A percentile compares a stretch with the other conserved stretches of the same genome.
Conservation (phyloP, 2,888 invertebrate genomes). For the Ectobius pallidus region DNA sequence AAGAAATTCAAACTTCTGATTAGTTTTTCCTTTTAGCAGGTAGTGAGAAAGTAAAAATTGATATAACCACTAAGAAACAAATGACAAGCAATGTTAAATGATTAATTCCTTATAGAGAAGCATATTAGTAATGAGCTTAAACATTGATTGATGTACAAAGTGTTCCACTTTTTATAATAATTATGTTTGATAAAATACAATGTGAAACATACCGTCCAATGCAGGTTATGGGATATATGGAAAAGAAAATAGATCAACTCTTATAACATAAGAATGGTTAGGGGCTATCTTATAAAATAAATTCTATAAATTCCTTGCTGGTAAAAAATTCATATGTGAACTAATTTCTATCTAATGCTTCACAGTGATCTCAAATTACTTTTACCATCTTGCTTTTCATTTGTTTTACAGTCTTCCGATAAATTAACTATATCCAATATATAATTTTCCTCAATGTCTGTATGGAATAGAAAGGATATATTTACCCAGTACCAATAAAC, state of each 20-base stretch:
- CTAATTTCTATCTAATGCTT: background rate
- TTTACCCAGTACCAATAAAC: too few relatives aligned
- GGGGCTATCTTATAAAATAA: background rate
- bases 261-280: too few relatives aligned
- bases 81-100: constrained; percentile 6
- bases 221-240: background rate
- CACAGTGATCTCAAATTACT: too few relatives aligned
- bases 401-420: constrained; percentile 2
- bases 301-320: background rate
- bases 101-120: too few relatives aligned
- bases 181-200: background rate
- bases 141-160: constrained; percentile 14
- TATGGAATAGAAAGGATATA: background rate
- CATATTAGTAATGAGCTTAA: constrained; percentile 7
- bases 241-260: too few relatives aligned
- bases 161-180: constrained; percentile 1
- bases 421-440: too few relatives aligned
- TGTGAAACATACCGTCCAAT: constrained; percentile 21
- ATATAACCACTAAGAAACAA: background rate
- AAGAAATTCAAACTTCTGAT: too few relatives aligned
- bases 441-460: background rate
- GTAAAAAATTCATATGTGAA: background rate
- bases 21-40: too few relatives aligned
- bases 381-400: constrained; percentile 12
- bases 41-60: too few relatives aligned